phyloP scores from a whole-genome alignment of 2,888 invertebrate genomes.

The Scaptomyza parva region DNA sequence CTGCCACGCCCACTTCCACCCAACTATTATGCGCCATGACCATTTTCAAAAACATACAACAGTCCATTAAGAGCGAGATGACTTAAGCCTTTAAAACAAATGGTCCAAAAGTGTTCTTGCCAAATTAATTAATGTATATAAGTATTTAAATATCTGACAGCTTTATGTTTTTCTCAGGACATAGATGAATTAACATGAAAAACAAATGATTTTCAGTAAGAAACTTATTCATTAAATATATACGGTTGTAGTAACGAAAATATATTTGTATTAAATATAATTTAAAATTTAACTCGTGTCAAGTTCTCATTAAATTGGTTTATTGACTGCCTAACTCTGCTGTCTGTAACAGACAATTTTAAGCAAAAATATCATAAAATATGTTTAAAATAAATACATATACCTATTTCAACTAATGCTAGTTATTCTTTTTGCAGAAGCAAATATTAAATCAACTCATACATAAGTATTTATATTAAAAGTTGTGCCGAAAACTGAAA shows the following conservation, averaged over 20 bases:
- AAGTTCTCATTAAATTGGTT: too few relatives aligned
- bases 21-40: slow-evolving; percentile 31
- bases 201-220: not conserved
- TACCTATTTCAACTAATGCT: not conserved
- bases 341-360: too few relatives aligned
- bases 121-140: not conserved
- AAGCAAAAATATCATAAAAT: too few relatives aligned
- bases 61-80: slow-evolving; percentile 2
- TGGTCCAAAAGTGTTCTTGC: not conserved
- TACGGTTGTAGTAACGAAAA: too few relatives aligned
- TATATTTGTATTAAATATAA: too few relatives aligned
- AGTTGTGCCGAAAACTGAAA: not conserved
- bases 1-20: slow-evolving; percentile 18
- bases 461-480: slow-evolving; percentile 9
- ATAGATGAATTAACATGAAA: not conserved
- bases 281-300: too few relatives aligned
- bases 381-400: too few relatives aligned
- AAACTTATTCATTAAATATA: too few relatives aligned
- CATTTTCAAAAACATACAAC: slow-evolving; percentile 51
- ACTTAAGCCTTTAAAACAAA: not conserved
- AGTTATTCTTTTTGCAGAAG: not conserved
- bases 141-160: not conserved
- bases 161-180: not conserved
- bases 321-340: too few relatives aligned
- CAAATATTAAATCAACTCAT: slow-evolving; percentile 1